Percentiles rank a stretch among this genome's conserved stretches.
Conservation (phyloP, 2,888 invertebrate species). For the Eucriotettix oculatus region DNA sequence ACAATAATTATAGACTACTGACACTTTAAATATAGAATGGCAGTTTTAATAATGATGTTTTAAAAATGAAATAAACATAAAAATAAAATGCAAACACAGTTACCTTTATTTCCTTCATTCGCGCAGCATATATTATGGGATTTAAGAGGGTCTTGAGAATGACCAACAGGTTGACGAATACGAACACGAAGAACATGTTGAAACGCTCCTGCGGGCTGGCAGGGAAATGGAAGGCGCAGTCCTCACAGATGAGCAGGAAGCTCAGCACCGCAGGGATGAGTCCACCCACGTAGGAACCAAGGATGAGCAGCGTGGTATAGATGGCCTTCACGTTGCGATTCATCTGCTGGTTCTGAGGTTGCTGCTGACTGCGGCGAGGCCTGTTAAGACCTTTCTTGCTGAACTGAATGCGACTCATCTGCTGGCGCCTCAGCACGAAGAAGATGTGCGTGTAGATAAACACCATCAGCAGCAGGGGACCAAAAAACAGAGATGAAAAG, state of each 20-base stretch:
- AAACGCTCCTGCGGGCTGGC: conserved; percentile 11
- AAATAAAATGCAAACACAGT: too few species aligned
- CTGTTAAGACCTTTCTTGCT: conserved; percentile 13
- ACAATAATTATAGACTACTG: too few species aligned
- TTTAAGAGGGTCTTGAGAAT: conserved; percentile 44
- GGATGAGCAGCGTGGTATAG: conserved; percentile 41
- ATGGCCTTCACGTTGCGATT: conserved; percentile 30
- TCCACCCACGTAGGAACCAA: conserved; percentile 37
- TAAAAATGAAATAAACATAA: too few species aligned
- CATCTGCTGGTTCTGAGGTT: conserved; percentile 2
- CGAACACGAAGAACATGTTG: conserved; percentile 18
- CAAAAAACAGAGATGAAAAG: conserved; percentile 35
- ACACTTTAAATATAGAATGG: too few species aligned
- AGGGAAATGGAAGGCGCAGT: conserved; percentile 23
- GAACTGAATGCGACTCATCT: conserved; percentile 28
- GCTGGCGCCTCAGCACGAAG: conserved; percentile 35
- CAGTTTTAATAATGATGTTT: too few species aligned
- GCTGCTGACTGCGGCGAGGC: background rate
- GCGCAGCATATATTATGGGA: conserved; percentile 46
- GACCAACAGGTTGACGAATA: conserved; percentile 33
- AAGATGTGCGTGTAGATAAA: conserved; percentile 42
- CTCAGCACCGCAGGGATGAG: conserved; percentile 43
- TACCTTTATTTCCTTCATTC: conserved; percentile 47
- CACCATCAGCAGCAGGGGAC: conserved; percentile 38
- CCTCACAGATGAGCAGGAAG: conserved; percentile 36